These are phyloP conservation scores for Nomia melanderi DNA, from an alignment of 1,140 invertebrate genomes.

Conservation along the genomic window DNA sequence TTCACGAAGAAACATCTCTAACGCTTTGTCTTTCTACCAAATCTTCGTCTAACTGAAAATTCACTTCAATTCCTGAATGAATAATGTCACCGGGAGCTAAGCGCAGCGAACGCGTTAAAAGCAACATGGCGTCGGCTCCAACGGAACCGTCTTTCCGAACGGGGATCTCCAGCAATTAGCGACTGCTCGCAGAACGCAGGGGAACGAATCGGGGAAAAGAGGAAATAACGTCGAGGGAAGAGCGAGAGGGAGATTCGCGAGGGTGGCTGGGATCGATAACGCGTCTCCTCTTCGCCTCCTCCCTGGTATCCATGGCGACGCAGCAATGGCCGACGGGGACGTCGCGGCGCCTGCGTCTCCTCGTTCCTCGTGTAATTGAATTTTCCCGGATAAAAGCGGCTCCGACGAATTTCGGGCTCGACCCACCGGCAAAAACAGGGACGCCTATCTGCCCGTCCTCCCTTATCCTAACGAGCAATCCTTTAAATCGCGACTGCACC, in stretches of 20 bases:
- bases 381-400: slow-evolving; percentile 38
- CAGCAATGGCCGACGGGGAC: slow-evolving; percentile 72
- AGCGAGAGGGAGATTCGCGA: background rate
- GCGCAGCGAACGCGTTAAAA: too few relatives aligned
- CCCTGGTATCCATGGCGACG: slow-evolving; percentile 75
- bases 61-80: too few relatives aligned
- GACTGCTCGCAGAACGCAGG: too few relatives aligned
- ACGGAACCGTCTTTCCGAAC: too few relatives aligned
- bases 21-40: too few relatives aligned
- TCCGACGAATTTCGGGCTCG: slow-evolving; percentile 39
- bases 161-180: too few relatives aligned
- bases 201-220: too few relatives aligned
- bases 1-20: too few relatives aligned
- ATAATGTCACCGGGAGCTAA: too few relatives aligned
- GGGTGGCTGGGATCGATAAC: slow-evolving; percentile 58
- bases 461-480: slow-evolving; percentile 31
- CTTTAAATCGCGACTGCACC: background rate
- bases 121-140: too few relatives aligned
- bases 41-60: too few relatives aligned
- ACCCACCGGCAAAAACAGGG: slow-evolving; percentile 27
- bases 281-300: slow-evolving; percentile 67
- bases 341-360: slow-evolving; percentile 72
- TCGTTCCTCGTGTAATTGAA: slow-evolving; percentile 41
- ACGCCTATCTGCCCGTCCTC: slow-evolving; percentile 20
- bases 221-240: too few relatives aligned